Evolutionary conservation across 2,888 invertebrate species (phyloP), one percentile per base, ranked within the genome.

Genomic region (Lycia hirtaria): DNA sequence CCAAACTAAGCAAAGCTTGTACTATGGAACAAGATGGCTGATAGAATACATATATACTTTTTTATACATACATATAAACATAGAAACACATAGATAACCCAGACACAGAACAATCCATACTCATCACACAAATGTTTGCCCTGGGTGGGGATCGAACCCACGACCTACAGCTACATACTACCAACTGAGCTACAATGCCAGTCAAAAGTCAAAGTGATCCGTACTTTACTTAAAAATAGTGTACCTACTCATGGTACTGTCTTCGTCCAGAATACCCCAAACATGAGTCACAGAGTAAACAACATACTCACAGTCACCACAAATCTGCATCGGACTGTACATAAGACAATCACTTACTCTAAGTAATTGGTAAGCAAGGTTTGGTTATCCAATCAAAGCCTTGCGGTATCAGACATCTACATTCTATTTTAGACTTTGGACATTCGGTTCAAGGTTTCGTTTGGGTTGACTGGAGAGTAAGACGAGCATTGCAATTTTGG

Each of bases 361-460:
- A 87, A 89, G 87, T 89, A 88, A 90, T 88, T 88, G 87, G 83
- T 80, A 78, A 80, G 81, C 84, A 83, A 76, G 81, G 77, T 78
- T 81, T 80, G 79, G 80, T 76, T 80, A 83, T 80, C 85, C 81
- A 88, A 88, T 89, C 87, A 85, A 84, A 86, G 78, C 80, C 72
- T 75, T 76, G 72, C 73, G 75, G 76, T 78, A 76, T 80, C 80
- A 78, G 74, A 73, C 71, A 65, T 57, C 22, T 5, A 2, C 63
- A 72, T 28, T 2, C 52, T 1, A 81, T 65, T 72, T 33, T 48
- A 12, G 51, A 64, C 78, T 67, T 60, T 81, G 67, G 33, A 0
- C 0, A 0, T 5, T 2, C 1, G 4, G 0, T 0, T 48, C 68
- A 80, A 60, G 65, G 64, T 60, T 62, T 52, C 44, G 67, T 54